Base-by-base conservation (phyloP, 2,888 invertebrate species). In the Heliothis peltigera region DNA sequence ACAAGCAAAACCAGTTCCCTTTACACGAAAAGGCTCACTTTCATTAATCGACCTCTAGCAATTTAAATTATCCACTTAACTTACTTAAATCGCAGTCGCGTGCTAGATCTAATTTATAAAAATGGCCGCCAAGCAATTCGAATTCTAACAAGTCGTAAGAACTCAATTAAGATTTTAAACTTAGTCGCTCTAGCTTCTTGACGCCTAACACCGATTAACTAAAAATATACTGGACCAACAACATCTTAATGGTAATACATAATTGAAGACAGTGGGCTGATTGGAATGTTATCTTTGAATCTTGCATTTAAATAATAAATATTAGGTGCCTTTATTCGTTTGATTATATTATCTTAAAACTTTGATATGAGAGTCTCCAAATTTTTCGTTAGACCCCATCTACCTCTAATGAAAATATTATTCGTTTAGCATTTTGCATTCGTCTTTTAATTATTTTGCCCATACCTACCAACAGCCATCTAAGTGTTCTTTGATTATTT, bases 101-200 rank as follows among this genome's bases (percentile, higher is more conserved):
- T 94, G 94, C 90, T 68, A 88, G 89, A 92, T 92, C 91, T 91
- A 91, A 93, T 92, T 93, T 90, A 91, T 80, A 88, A 89, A 91
- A 92, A 89, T 88, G 84, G 73, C 84, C 70, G 79, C 70, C 83
- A 76, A 82, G 82, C 88, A 86, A 90, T 91, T 89, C 88, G 74
- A 85, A 84, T 89, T 90, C 92, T 91, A 92, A 92, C 91, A 84
- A 85, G 89, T 90, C 87, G 89, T 91, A 92, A 91, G 91, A 91
- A 90, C 87, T 92, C 89, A 92, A 93, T 94, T 94, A 93, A 93
- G 90, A 90, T 91, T 89, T 82, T 90, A 89, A 77, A 80, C 79
- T 65, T 73, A 66, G 58, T 32, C 56, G 68, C 64, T 69, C 66
- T 69, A 54, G 58, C 63, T 55, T 80, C 81, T 79, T 80, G 81